Percentiles rank a stretch among this genome's conserved stretches.
Evolutionary conservation across 2,113 vertebrate genomes (phyloP).

Genomic region (Tragelaphus strepsiceros): DNA sequence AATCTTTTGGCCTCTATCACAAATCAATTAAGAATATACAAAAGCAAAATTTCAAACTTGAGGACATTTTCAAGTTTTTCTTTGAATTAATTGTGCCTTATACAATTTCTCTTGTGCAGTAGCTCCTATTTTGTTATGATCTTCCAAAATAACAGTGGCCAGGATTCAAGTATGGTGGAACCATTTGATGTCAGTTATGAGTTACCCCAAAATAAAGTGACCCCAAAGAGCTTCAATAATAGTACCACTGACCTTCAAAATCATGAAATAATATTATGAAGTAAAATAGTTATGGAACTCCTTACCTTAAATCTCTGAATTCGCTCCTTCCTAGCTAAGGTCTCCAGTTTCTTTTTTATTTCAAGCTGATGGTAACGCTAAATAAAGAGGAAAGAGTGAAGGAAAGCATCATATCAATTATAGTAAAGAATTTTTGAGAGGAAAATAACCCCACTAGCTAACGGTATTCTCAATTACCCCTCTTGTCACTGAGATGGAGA

Average conservation of each 20-base stretch:
- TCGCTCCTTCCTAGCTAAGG: conserved; percentile 79
- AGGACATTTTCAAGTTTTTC: background rate
- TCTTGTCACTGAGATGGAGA: conserved; percentile 28
- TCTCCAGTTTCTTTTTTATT: conserved; percentile 85
- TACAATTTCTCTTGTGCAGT: background rate
- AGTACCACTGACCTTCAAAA: background rate
- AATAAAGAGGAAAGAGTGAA: background rate
- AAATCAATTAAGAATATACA: background rate
- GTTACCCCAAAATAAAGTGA: background rate
- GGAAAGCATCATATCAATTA: conserved; percentile 20
- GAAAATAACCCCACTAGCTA: conserved; percentile 4
- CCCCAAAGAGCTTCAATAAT: background rate
- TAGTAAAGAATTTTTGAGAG: background rate
- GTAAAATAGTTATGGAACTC: background rate
- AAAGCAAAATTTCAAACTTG: background rate
- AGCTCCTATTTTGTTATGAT: background rate
- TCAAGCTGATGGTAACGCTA: conserved; percentile 87
- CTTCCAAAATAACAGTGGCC: background rate
- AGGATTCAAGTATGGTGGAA: background rate
- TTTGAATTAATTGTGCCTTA: background rate
- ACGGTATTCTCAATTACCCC: background rate
- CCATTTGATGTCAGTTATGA: background rate
- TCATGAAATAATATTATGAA: background rate
- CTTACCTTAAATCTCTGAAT: conserved; percentile 87
- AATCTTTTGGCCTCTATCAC: background rate